A percentile compares a stretch with the other conserved stretches of the same genome.
phyloP scores from a whole-genome alignment of 2,888 invertebrate genomes.

The Brachypterus glaber region DNA sequence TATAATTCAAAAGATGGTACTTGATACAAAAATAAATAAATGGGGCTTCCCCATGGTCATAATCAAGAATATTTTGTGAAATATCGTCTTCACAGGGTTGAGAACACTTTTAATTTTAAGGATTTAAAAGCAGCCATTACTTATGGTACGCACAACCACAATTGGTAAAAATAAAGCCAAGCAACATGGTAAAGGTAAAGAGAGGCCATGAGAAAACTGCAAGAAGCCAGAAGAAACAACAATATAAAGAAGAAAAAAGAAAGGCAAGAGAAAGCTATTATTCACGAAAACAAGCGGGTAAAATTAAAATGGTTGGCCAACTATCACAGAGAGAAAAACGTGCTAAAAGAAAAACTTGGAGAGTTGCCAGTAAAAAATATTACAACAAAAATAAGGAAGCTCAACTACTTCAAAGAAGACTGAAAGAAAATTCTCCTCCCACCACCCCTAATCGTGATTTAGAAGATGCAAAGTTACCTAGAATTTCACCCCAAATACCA shows the following conservation, averaged over 20 bases:
- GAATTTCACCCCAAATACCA: background rate
- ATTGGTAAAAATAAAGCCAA: background rate
- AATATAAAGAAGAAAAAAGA: background rate
- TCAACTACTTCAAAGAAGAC: conserved; percentile 1
- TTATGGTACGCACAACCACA: background rate
- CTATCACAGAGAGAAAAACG: background rate
- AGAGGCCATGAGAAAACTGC: conserved; percentile 1
- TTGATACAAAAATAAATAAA: too few relatives aligned
- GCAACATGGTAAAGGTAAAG: background rate
- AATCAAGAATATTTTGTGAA: too few relatives aligned
- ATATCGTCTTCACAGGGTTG: background rate
- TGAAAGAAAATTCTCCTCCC: background rate
- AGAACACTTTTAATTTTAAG: background rate
- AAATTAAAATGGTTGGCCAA: background rate
- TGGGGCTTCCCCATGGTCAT: too few relatives aligned
- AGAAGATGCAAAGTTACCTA: background rate
- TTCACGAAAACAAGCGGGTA: background rate
- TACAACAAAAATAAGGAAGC: conserved; percentile 1
- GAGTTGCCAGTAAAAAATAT: background rate
- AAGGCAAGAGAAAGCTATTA: background rate
- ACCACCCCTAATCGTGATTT: background rate
- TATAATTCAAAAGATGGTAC: too few relatives aligned
- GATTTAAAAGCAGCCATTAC: background rate
- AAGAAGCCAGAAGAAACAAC: background rate
- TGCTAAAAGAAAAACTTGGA: background rate